Evolutionary conservation across 2,888 invertebrate genomes (phyloP).

Genomic region (Cybosia mesomella): DNA sequence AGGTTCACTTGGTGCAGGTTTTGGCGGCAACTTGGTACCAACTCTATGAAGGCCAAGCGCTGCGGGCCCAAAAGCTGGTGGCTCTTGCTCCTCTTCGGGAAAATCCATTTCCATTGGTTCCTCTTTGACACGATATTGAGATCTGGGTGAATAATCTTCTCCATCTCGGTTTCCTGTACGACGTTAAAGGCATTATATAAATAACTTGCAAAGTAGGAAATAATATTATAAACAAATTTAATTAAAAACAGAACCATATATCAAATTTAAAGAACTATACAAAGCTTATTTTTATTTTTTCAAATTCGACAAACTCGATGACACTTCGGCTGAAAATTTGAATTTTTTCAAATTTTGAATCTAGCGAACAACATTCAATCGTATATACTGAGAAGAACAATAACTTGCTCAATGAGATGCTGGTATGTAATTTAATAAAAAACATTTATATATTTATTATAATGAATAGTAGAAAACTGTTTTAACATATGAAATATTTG

Average conservation of each 20-base stretch:
- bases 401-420: slow-evolving; percentile 32
- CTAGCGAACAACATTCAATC: slow-evolving; percentile 62
- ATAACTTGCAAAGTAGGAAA: slow-evolving; percentile 27
- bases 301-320: slow-evolving; percentile 66
- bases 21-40: slow-evolving; percentile 91
- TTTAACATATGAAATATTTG: slow-evolving; percentile 42
- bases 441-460: slow-evolving; percentile 15
- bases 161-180: slow-evolving; percentile 71
- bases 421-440: slow-evolving; percentile 40
- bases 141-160: slow-evolving; percentile 64
- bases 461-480: slow-evolving; percentile 4
- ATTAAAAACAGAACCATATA: slow-evolving; percentile 10
- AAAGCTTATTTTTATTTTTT: slow-evolving; percentile 43
- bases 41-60: slow-evolving; percentile 93
- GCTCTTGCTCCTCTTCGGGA: slow-evolving; percentile 89
- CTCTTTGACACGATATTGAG: slow-evolving; percentile 80
- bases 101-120: slow-evolving; percentile 89
- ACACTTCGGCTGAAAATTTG: slow-evolving; percentile 80
- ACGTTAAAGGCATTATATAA: slow-evolving; percentile 48
- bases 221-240: slow-evolving; percentile 14
- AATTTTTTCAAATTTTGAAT: slow-evolving; percentile 87
- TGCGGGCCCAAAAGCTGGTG: slow-evolving; percentile 92
- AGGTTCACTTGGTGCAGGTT: slow-evolving; percentile 90
- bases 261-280: slow-evolving; percentile 19
- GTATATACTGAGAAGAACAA: slow-evolving; percentile 33